Evolutionary conservation across 2,888 invertebrate species (phyloP), one percentile per base, ranked within the genome.

Genomic region (Lepidocyrtoides sp.): DNA sequence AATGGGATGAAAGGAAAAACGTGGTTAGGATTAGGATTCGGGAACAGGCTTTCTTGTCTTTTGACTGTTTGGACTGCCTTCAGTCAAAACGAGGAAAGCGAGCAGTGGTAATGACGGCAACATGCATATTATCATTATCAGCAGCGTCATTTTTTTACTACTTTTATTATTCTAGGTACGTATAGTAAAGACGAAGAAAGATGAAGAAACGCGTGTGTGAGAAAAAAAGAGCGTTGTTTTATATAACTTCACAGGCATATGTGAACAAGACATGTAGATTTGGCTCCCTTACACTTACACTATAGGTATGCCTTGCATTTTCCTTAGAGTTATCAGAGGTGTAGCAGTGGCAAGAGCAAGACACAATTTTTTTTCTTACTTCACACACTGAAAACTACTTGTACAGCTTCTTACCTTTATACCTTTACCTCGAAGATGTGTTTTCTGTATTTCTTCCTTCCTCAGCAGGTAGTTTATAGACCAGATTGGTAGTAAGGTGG

Each of bases 1-100:
- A 88, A 81, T 81, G 88, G 66, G 81, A 77, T 77, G 81, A 88
- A 69, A 87, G 66, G 81, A 48, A 69, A 88, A 88, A 63, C 81
- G 88, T 88, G 79, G 88, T 81, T 10, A 88, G 88, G 88, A 88
- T 88, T 88, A 81, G 54, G 44, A 81, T 51, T 51, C 29, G 17
- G 75, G 54, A 81, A 29, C 29, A 36, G 63, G 69, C 63, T 77
- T 44, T n/a, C n/a, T 0, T 20, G 20, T 32, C 51, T 87, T 79
- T 79, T 44, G 63, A 79, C 77, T 79, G 77, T 77, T 84, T 84
- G 81, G 69, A 66, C 51, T 87, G 79, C 69, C 23, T 88, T 48
- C 26, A 88, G 88, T 81, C 51, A 66, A 88, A 69, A 88, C 3
- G 60, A 60, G 60, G 60, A 60, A 60, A 60, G 60, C 26, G 60